Percentiles rank a stretch among this genome's conserved stretches.
These are phyloP conservation scores for Philaethria dido DNA, from an alignment of 2,888 invertebrate species.

Conservation along the genomic window DNA sequence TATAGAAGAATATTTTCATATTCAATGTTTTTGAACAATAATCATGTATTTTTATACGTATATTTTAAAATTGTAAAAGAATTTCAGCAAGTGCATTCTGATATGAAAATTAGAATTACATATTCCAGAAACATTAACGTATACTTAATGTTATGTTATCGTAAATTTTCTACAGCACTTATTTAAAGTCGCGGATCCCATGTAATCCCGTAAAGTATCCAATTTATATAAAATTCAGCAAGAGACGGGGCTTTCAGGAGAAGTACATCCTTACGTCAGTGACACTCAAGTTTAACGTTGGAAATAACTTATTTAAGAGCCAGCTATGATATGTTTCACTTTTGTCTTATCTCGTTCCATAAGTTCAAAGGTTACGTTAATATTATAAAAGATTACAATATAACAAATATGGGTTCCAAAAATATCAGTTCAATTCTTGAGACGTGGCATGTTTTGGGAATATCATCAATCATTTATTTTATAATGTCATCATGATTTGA, in stretches of 20 bases:
- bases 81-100: background rate
- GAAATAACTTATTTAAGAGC: constrained; percentile 28
- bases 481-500: too few species aligned
- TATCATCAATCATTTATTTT: background rate
- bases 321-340: constrained; percentile 19
- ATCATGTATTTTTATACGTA: too few species aligned
- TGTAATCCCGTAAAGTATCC: constrained; percentile 25
- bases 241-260: constrained; percentile 12
- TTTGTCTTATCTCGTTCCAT: constrained; percentile 3
- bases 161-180: constrained; percentile 12
- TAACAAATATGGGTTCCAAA: background rate
- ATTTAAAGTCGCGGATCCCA: constrained; percentile 12
- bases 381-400: background rate
- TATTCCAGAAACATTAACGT: background rate
- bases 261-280: constrained; percentile 23
- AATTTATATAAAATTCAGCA: constrained; percentile 25
- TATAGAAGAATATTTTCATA: too few species aligned
- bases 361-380: background rate
- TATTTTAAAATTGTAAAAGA: background rate
- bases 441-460: too few species aligned
- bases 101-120: constrained; percentile 1
- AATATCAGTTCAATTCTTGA: too few species aligned
- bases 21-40: too few species aligned
- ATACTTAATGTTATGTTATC: background rate
- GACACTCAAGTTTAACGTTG: constrained; percentile 24